Evolutionary conservation across 2,888 invertebrate species (phyloP), one percentile per base, ranked within the genome.

Genomic region (Lasioglossum morio): DNA sequence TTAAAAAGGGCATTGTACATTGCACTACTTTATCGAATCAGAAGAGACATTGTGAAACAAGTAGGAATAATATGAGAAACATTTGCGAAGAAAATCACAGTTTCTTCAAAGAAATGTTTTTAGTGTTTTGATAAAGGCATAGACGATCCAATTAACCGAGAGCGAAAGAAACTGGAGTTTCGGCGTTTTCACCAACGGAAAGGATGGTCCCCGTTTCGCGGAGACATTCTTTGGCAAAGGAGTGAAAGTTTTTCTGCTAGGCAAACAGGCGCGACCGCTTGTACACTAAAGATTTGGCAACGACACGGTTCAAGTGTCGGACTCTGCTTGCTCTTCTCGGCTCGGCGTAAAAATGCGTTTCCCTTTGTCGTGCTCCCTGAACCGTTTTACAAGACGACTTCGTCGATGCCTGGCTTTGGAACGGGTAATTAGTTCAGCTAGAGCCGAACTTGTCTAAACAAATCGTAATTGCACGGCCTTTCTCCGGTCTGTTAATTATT

Each of bases 211-310:
- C 43, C 77, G 66, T 53, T 76, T 34, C 37, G 66, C 73, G 57
- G 19, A 14, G 83, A 79, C 79, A 77, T 77, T 87, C 83, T 72
- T 86, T 77, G 72, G 72, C 30, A 79, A 84, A 86, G 77, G 87
- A 81, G 88, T 87, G 89, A 89, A 89, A 89, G 88, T 85, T 85
- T 85, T 87, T 82, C 79, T 82, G 84, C 77, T 81, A 73, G 79
- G 85, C 74, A 88, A 88, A 88, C 81, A 87, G 84, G 81, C 75
- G 87, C 83, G 77, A 69, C 77, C 66, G 84, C 72, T 78, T 77
- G 82, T 84, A 75, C 76, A 84, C 84, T 19, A 83, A 90, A 90
- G 89, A 90, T 90, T 89, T 88, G 87, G 88, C 84, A 88, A 90
- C 84, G 87, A 84, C 85, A 84, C 81, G 78, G 72, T 82, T 82